phyloP scores from a whole-genome alignment of 1,140 invertebrate genomes.

The Solenopsis invicta region DNA sequence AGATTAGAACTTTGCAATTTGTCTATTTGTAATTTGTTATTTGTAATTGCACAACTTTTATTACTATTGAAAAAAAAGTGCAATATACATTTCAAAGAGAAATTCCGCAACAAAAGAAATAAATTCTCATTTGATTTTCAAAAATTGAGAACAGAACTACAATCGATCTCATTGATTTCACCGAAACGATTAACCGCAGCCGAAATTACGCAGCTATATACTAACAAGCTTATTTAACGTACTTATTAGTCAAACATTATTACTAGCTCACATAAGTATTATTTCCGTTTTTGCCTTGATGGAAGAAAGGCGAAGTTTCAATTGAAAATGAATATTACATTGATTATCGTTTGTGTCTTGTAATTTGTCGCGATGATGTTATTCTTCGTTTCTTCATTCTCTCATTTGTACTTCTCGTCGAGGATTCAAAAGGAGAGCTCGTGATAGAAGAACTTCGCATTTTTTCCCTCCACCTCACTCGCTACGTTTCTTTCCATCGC shows the following conservation, averaged over 20 bases:
- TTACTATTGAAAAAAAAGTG: neutral
- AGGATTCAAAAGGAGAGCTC: neutral
- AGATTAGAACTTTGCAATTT: neutral
- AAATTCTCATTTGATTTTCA: neutral
- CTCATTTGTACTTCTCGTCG: neutral
- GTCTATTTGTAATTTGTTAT: neutral
- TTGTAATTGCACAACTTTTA: neutral
- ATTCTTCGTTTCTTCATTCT: neutral
- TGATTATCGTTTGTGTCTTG: constrained; percentile 70
- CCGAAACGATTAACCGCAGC: neutral
- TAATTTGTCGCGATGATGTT: constrained; percentile 71
- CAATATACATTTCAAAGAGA: neutral
- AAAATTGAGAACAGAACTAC: neutral
- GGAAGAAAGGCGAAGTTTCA: constrained; percentile 72
- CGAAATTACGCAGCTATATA: neutral
- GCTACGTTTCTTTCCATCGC: constrained; percentile 31
- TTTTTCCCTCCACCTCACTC: constrained; percentile 20
- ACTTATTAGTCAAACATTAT: constrained; percentile 49
- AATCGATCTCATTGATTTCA: neutral
- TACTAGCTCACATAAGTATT: neutral
- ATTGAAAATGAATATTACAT: constrained; percentile 80
- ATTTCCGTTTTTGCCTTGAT: neutral
- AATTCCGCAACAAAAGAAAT: neutral
- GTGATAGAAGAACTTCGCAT: neutral
- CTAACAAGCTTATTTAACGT: neutral